These are phyloP conservation scores for Orchestia grillus DNA, from an alignment of 1,140 invertebrate genomes.

Conservation along the genomic window DNA sequence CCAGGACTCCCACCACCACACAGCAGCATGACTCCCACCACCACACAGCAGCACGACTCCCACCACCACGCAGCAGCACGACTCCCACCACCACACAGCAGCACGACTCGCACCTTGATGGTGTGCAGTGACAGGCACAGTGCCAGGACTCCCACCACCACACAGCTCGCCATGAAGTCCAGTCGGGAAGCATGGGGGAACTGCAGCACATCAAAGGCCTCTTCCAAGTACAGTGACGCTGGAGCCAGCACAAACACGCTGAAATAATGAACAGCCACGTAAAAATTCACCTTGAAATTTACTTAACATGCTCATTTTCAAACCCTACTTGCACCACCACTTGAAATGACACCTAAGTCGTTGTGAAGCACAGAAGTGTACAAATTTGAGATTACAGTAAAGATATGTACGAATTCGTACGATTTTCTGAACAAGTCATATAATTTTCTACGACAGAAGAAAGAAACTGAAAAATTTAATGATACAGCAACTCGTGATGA, in stretches of 20 bases:
- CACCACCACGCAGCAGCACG: slow-evolving; percentile 67
- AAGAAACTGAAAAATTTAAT: neutral
- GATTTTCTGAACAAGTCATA: too few relatives aligned
- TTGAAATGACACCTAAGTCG: too few relatives aligned
- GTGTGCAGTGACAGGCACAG: slow-evolving; percentile 68
- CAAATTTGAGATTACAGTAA: too few relatives aligned
- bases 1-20: slow-evolving; percentile 69
- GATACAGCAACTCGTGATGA: too few relatives aligned
- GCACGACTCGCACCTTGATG: slow-evolving; percentile 63
- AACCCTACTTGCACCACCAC: too few relatives aligned
- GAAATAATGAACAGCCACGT: neutral
- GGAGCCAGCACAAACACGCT: slow-evolving; percentile 70
- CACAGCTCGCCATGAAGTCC: slow-evolving; percentile 69
- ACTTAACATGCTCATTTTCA: too few relatives aligned
- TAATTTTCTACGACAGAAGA: neutral
- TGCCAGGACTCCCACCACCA: slow-evolving; percentile 69
- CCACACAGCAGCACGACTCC: too few relatives aligned
- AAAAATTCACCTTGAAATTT: neutral
- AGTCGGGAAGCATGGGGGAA: slow-evolving; percentile 69
- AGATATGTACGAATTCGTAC: too few relatives aligned
- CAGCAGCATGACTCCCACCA: slow-evolving; percentile 68
- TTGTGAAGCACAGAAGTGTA: too few relatives aligned
- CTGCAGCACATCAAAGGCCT: slow-evolving; percentile 70
- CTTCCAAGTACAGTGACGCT: slow-evolving; percentile 70
- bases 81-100: slow-evolving; percentile 69